These are phyloP conservation scores for Rhagonycha lutea DNA, from an alignment of 2,888 invertebrate genomes.

Conservation along the genomic window DNA sequence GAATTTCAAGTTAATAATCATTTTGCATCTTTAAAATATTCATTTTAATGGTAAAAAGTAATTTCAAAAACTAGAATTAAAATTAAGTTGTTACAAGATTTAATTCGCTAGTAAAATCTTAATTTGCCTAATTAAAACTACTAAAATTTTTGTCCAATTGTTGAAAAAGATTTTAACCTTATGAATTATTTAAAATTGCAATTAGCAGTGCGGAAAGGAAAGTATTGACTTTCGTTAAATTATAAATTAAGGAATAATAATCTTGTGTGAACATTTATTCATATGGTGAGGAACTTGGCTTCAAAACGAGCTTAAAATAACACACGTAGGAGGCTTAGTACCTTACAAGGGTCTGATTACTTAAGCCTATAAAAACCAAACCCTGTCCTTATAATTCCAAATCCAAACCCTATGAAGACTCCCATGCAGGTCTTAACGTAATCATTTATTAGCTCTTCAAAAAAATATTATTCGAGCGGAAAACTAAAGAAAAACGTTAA, in stretches of 20 bases:
- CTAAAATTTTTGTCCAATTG: not conserved
- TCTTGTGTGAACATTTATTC: not conserved
- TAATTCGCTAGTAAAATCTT: not conserved
- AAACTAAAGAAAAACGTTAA: not conserved
- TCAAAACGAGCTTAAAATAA: not conserved
- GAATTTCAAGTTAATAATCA: not conserved
- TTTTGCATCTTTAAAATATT: not conserved
- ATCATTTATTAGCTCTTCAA: not conserved
- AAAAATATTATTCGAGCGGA: not conserved
- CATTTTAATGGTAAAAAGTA: not conserved
- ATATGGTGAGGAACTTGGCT: not conserved
- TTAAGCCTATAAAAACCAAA: not conserved
- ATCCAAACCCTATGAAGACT: not conserved
- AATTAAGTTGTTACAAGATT: not conserved
- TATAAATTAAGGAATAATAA: not conserved
- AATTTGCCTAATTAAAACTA: not conserved
- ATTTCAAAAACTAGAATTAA: not conserved
- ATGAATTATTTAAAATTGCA: not conserved
- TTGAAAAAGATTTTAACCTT: not conserved
- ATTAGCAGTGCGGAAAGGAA: not conserved
- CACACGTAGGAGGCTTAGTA: not conserved
- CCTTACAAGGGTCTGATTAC: not conserved
- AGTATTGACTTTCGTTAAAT: not conserved
- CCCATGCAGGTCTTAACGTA: not conserved
- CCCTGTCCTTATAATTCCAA: not conserved